These are phyloP conservation scores for Malachius bipustulatus DNA, from an alignment of 2,888 invertebrate genomes.

Conservation along the genomic window DNA sequence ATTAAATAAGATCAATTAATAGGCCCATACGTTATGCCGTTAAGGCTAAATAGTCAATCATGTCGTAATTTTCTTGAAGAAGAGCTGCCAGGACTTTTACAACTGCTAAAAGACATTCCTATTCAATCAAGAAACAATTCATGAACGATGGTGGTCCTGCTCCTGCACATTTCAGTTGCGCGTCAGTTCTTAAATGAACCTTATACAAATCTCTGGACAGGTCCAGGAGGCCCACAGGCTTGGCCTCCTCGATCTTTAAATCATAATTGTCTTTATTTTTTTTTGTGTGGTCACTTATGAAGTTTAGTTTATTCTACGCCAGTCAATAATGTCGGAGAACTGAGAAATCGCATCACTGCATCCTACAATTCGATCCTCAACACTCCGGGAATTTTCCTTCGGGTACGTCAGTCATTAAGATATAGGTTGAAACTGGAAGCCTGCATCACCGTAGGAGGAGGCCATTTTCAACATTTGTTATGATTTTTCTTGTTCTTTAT, in stretches of 20 bases:
- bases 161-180: background rate
- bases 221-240: background rate
- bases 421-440: conserved; percentile 3
- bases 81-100: conserved; percentile 1
- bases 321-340: background rate
- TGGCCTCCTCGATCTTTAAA: background rate
- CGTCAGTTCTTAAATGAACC: conserved; percentile 1
- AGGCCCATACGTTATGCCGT: background rate
- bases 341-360: conserved; percentile 2
- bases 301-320: conserved; percentile 1
- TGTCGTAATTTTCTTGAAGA: background rate
- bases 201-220: background rate
- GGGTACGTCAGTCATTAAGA: conserved; percentile 3
- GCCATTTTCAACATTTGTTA: conserved; percentile 1
- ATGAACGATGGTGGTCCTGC: background rate
- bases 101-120: conserved; percentile 1
- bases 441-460: conserved; percentile 2
- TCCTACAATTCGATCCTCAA: conserved; percentile 2
- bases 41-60: conserved; percentile 2
- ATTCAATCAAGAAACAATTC: background rate
- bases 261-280: background rate
- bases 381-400: background rate
- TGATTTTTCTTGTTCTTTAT: conserved; percentile 1
- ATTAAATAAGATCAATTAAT: background rate
- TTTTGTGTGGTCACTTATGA: background rate